phyloP scores from a whole-genome alignment of 35 echinoderm and acorn worm genomes.

The Apostichopus japonicus region DNA sequence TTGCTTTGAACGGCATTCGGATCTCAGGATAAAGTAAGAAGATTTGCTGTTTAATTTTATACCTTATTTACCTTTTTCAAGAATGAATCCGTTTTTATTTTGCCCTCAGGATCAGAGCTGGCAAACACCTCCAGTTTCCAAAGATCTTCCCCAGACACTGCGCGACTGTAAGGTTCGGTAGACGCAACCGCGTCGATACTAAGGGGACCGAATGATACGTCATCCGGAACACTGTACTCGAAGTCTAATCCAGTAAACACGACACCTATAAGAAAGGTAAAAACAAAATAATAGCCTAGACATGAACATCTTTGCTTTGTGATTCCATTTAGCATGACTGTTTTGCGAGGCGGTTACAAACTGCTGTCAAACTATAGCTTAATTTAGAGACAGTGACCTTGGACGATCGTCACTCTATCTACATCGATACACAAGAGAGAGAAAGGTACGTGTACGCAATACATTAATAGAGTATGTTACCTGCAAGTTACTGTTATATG shows the following conservation, averaged over 20 bases:
- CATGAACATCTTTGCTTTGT: background rate
- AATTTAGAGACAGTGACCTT: too few relatives aligned
- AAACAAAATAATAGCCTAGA: background rate
- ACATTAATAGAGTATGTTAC: too few relatives aligned
- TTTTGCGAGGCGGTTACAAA: background rate
- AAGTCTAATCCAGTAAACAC: slow-evolving; percentile 2
- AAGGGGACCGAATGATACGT: background rate
- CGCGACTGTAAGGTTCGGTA: background rate
- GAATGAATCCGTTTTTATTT: background rate
- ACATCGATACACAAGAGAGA: too few relatives aligned
- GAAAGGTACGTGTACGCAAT: too few relatives aligned
- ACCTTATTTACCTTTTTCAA: background rate
- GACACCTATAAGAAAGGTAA: background rate
- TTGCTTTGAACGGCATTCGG: background rate
- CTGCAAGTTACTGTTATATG: too few relatives aligned
- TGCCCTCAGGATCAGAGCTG: background rate
- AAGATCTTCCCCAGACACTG: background rate
- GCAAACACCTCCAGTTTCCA: slow-evolving; percentile 5
- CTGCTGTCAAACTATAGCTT: background rate
- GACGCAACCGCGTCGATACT: background rate
- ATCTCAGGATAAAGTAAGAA: background rate
- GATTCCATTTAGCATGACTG: background rate
- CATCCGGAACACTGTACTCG: background rate
- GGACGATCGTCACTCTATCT: too few relatives aligned
- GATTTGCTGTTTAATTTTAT: background rate